phyloP scores from a whole-genome alignment of 2,113 vertebrate species.

The Galbula dea region DNA sequence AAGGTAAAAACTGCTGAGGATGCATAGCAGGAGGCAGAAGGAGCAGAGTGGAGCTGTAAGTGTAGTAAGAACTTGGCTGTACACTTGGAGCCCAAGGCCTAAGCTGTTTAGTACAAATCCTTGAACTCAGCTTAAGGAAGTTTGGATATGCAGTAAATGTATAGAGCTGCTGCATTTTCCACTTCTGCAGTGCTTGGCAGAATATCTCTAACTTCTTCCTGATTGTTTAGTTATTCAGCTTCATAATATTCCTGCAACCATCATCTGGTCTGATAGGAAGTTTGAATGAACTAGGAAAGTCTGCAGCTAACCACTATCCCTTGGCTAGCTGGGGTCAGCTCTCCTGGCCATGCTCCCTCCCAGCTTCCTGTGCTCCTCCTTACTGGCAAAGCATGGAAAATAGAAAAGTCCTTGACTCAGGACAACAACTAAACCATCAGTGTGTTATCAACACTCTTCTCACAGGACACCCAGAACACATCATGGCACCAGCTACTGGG shows the following conservation, averaged over 20 bases:
- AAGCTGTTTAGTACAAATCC: background rate
- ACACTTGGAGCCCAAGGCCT: conserved; percentile 7
- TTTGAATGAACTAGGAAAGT: background rate
- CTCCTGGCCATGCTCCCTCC: background rate
- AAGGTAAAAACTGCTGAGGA: background rate
- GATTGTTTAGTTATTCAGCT: background rate
- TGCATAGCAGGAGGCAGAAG: background rate
- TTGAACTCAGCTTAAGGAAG: conserved; percentile 2
- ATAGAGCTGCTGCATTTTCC: background rate
- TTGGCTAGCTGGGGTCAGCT: background rate
- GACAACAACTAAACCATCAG: background rate
- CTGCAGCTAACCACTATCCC: background rate
- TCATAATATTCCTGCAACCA: background rate
- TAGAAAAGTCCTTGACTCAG: background rate
- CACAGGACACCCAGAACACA: background rate
- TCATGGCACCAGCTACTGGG: background rate
- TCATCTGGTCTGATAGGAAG: background rate
- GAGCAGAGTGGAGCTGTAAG: background rate
- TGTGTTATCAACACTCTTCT: background rate
- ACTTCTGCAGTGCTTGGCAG: background rate
- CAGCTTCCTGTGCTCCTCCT: background rate
- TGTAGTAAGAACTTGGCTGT: background rate
- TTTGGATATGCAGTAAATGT: background rate
- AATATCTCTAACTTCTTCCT: background rate
- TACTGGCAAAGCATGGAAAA: background rate